phyloP scores from a whole-genome alignment of 2,888 invertebrate species.

The Theretra japonica region DNA sequence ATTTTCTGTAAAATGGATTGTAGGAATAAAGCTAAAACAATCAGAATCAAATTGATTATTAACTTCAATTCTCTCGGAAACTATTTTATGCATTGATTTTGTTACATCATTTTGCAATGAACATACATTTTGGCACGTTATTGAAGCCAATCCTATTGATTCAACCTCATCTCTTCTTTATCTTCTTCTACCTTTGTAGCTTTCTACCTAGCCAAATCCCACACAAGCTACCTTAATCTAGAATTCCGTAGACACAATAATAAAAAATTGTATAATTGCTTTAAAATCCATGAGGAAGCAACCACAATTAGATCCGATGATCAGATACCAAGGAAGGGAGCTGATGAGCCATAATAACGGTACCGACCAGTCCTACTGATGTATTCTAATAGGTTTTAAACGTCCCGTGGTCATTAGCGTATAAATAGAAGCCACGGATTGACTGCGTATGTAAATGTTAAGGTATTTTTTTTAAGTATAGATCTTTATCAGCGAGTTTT shows the following conservation, averaged over 20 bases:
- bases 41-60: no score
- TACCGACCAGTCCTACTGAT: not conserved
- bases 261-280: not conserved
- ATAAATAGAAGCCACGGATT: not conserved
- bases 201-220: no score
- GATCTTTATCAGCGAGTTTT: not conserved
- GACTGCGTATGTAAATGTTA: not conserved
- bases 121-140: no score
- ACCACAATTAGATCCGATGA: not conserved
- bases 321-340: not conserved
- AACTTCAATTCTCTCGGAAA: no score
- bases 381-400: conserved; percentile 3
- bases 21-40: not conserved
- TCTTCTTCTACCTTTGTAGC: no score
- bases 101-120: no score
- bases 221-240: no score
- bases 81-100: no score
- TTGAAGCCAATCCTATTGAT: no score
- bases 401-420: not conserved
- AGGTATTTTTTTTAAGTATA: not conserved
- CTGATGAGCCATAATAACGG: conserved; percentile 11
- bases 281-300: conserved; percentile 2
- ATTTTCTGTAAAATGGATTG: not conserved
- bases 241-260: no score
- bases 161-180: no score